Conservation (phyloP, 2,888 invertebrate species). For the Ypsolopha sequella region DNA sequence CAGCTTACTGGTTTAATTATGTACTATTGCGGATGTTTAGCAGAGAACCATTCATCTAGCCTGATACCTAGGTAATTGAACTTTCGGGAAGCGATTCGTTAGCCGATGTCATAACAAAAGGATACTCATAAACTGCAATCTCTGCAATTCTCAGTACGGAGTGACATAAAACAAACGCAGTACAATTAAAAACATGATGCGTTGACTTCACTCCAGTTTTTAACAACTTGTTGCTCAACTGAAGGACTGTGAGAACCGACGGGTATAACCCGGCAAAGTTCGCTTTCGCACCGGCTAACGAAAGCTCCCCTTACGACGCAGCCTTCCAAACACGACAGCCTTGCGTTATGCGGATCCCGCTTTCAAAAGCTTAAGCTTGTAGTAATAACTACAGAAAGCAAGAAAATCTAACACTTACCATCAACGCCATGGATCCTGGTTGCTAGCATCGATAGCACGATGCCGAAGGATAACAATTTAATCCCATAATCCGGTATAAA, state of each 20-base stretch:
- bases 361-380: conserved; percentile 51
- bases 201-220: conserved; percentile 66
- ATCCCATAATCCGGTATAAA: conserved; percentile 77
- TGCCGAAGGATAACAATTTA: conserved; percentile 63
- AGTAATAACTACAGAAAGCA: conserved; percentile 1
- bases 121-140: neutral
- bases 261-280: conserved; percentile 42
- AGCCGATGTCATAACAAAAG: conserved; percentile 26
- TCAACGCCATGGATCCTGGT: conserved; percentile 66
- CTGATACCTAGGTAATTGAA: too few species aligned
- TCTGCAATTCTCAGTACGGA: neutral
- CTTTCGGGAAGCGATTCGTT: conserved; percentile 15
- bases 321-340: conserved; percentile 36
- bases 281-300: conserved; percentile 21
- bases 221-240: conserved; percentile 65
- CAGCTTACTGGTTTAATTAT: too few species aligned
- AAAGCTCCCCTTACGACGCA: conserved; percentile 34
- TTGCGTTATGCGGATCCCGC: conserved; percentile 38
- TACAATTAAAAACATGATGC: conserved; percentile 59
- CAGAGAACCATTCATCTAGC: too few species aligned
- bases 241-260: conserved; percentile 58
- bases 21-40: too few species aligned
- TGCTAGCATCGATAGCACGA: conserved; percentile 54
- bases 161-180: neutral
- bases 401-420: conserved; percentile 59